phyloP scores from a whole-genome alignment of 2,888 invertebrate genomes.

The Exephanes ischioxanthus region DNA sequence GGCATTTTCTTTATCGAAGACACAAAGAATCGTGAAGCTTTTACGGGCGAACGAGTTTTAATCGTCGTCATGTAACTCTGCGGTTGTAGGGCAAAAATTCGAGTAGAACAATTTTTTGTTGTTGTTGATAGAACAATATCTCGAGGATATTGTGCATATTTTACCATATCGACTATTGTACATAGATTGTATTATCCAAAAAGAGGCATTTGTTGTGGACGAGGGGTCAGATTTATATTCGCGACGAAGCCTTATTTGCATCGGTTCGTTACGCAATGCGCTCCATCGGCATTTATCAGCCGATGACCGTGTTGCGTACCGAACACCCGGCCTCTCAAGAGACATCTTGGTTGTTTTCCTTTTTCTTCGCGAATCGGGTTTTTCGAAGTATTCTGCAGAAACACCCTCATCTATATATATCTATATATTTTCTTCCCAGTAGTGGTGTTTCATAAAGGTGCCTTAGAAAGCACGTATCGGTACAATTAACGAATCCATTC shows the following conservation, averaged over 20 bases:
- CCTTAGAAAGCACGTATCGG: constrained; percentile 52
- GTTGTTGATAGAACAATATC: constrained; percentile 10
- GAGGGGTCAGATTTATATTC: not conserved
- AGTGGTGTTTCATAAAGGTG: constrained; percentile 39
- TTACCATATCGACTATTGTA: constrained; percentile 45
- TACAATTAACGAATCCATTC: constrained; percentile 29
- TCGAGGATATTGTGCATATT: constrained; percentile 18
- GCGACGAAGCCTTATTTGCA: constrained; percentile 2
- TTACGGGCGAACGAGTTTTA: constrained; percentile 34
- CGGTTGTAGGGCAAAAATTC: constrained; percentile 19
- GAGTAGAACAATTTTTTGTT: constrained; percentile 40
- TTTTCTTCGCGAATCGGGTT: constrained; percentile 12
- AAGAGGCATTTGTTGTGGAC: constrained; percentile 32
- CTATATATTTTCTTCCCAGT: constrained; percentile 12
- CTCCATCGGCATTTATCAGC: constrained; percentile 14
- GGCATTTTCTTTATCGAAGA: constrained; percentile 24
- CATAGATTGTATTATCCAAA: constrained; percentile 49
- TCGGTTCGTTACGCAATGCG: constrained; percentile 9
- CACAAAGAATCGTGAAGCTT: constrained; percentile 28
- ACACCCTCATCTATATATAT: constrained; percentile 11
- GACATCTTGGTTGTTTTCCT: not conserved
- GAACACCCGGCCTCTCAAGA: constrained; percentile 10
- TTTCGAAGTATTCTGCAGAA: constrained; percentile 47
- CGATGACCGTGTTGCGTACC: constrained; percentile 28
- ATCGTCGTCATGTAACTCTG: constrained; percentile 3